These are phyloP conservation scores for Lepas anatifera DNA, from an alignment of 2,888 invertebrate species.

Conservation along the genomic window DNA sequence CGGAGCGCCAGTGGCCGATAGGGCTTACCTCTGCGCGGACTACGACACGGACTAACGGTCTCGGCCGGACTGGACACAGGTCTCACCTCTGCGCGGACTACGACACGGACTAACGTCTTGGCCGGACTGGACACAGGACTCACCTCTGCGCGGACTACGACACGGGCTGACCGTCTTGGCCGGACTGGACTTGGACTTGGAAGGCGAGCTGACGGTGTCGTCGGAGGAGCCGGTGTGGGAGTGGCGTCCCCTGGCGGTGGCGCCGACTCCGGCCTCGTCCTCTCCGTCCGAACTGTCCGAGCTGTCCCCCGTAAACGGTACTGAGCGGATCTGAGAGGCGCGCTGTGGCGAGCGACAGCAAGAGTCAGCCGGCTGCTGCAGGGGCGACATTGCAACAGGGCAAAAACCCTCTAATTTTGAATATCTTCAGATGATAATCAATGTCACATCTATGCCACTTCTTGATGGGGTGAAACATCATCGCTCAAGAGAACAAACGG, in stretches of 20 bases:
- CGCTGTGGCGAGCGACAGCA: constrained; percentile 41
- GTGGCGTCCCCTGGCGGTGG: constrained; percentile 29
- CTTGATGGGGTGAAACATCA: too few species aligned
- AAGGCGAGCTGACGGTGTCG: constrained; percentile 24
- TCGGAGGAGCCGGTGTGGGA: constrained; percentile 24
- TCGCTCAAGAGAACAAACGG: too few species aligned
- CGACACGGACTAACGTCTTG: too few species aligned
- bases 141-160: constrained; percentile 30
- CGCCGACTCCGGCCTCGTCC: constrained; percentile 37
- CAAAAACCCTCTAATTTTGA: too few species aligned
- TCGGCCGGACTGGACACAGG: constrained; percentile 25
- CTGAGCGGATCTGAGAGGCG: constrained; percentile 88
- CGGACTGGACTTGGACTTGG: constrained; percentile 25
- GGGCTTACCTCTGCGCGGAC: constrained; percentile 29
- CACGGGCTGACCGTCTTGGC: constrained; percentile 26
- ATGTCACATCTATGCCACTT: too few species aligned
- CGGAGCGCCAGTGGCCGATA: too few species aligned
- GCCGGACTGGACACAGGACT: too few species aligned
- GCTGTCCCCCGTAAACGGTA: constrained; percentile 90
- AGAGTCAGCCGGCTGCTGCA: too few species aligned
- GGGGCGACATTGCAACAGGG: too few species aligned
- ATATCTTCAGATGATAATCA: too few species aligned
- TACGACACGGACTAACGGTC: constrained; percentile 27
- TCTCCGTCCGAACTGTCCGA: constrained; percentile 85
- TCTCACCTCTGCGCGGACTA: too few species aligned